Conservation (phyloP, 2,888 invertebrate species). For the Axea sp. region DNA sequence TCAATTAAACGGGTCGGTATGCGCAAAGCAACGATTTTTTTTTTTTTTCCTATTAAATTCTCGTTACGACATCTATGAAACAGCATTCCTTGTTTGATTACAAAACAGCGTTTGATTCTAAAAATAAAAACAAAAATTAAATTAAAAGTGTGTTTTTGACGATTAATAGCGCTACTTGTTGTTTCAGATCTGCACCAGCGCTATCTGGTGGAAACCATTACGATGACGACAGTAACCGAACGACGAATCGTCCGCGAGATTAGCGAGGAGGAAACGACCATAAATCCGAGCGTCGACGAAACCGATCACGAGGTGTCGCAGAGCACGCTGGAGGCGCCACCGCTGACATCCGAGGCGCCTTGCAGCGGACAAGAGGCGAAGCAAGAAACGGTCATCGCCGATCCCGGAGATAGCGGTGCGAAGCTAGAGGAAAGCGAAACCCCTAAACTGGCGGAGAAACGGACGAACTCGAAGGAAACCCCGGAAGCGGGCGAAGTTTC, state of each 20-base stretch:
- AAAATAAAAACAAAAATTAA: no score
- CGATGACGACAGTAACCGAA: constrained; percentile 85
- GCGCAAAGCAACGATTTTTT: no score
- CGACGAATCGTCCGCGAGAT: constrained; percentile 82
- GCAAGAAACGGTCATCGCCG: constrained; percentile 34
- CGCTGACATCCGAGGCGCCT: constrained; percentile 12
- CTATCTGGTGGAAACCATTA: constrained; percentile 84
- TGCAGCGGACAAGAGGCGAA: constrained; percentile 40
- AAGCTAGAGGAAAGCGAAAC: constrained; percentile 19
- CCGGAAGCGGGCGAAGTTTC: constrained; percentile 81
- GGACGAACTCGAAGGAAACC: constrained; percentile 43
- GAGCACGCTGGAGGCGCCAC: constrained; percentile 17
- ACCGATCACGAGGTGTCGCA: constrained; percentile 43
- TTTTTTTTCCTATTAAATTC: no score
- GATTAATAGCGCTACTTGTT: no score
- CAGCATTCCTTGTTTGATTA: no score
- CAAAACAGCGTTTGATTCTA: no score
- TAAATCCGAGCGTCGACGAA: constrained; percentile 62
- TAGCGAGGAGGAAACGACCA: constrained; percentile 74
- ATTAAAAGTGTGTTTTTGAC: no score
- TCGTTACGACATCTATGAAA: no score
- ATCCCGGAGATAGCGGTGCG: constrained; percentile 16
- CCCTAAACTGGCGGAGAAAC: constrained; percentile 57
- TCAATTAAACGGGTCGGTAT: no score
- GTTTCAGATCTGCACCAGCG: constrained; percentile 78